A percentile compares a stretch with the other conserved stretches of the same genome.
These are phyloP conservation scores for Meloe dianella DNA, from an alignment of 2,888 invertebrate species.

Conservation along the genomic window DNA sequence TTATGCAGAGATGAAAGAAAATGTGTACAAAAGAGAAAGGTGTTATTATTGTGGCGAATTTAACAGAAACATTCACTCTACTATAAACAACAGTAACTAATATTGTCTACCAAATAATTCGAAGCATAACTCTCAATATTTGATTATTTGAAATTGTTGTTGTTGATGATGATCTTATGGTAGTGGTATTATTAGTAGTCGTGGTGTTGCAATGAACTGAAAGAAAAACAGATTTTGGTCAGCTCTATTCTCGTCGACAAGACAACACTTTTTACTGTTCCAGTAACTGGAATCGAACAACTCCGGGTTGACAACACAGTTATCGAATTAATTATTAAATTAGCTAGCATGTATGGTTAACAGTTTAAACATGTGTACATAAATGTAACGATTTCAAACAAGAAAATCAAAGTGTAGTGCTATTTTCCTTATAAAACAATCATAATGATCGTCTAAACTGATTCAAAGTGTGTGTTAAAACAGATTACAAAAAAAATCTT, in stretches of 20 bases:
- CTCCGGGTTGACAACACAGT: conserved; percentile 9
- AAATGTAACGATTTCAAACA: not conserved
- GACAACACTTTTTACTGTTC: not conserved
- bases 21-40: conserved; percentile 3
- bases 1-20: not conserved
- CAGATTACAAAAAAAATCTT: not conserved
- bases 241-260: not conserved
- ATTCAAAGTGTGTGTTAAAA: not conserved
- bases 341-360: not conserved
- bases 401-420: not conserved
- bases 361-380: not conserved
- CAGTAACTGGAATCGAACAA: not conserved
- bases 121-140: not conserved
- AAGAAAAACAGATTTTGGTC: conserved; percentile 8
- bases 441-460: not conserved
- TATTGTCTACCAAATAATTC: not conserved
- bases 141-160: not conserved
- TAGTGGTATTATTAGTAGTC: not conserved
- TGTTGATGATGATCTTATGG: not conserved
- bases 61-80: not conserved
- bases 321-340: not conserved
- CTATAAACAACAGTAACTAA: not conserved
- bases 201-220: conserved; percentile 1
- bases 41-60: not conserved
- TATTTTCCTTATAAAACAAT: not conserved